Evolutionary conservation across 2,797 vertebrate species (phyloP), one percentile per base, ranked within the genome.

Genomic region (Liparis tanakae): DNA sequence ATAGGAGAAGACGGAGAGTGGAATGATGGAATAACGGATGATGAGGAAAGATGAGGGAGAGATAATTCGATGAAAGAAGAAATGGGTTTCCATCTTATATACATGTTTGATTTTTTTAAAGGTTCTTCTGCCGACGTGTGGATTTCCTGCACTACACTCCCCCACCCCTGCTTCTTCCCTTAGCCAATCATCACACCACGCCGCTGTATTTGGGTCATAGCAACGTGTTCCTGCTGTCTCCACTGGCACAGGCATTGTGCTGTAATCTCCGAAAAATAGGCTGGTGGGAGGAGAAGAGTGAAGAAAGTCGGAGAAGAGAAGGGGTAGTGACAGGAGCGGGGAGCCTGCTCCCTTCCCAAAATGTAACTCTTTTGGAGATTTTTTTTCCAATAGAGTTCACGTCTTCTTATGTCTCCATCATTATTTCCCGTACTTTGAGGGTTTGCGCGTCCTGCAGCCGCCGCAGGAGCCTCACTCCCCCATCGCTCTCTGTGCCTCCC

Each of bases 181-280:
- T 56, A 89, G 88, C 94, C 93, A 94, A 94, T 94, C 90, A 84
- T 76, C 70, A 68, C 59, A 33, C 75, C 46, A 79, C 75, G 51
- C 76, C 72, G 81, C 88, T 88, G 90, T 94, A 95, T 95, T 93
- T 95, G 91, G 94, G 94, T 95, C 93, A 95, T 80, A 61, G 91
- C 91, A 80, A 89, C 73, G 81, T 92, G 89, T 91, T 92, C 91
- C 91, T 85, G 84, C 87, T 90, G 88, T 90, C 88, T 91, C 86
- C 79, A 88, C 86, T 92, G 90, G 88, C 92, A 91, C 90, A 93
- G 86, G 85, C 78, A 90, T 91, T 91, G 86, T 91, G 88, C 91
- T 87, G 76, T 93, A 94, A 93, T 93, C 91, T 80, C 87, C 55
- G 37, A 82, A 88, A 92, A 92, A 93, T 87, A 86, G 85, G 85